These are phyloP conservation scores for Poeciliopsis gracilis DNA, from an alignment of 2,797 vertebrate genomes.

Conservation along the genomic window DNA sequence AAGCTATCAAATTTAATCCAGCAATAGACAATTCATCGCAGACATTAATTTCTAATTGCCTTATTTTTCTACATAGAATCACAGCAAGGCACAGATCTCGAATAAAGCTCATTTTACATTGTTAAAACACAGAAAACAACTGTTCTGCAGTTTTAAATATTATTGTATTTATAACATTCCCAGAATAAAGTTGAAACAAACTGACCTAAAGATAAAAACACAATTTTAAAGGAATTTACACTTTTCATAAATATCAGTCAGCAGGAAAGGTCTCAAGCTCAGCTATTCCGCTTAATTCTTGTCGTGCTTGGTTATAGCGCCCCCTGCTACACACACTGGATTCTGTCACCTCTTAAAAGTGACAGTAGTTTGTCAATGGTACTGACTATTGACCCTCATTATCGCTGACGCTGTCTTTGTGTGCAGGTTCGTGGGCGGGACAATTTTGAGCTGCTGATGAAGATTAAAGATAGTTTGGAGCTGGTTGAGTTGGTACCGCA, in stretches of 20 bases:
- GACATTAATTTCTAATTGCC: not conserved
- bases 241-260: not conserved
- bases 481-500: constrained; percentile 96
- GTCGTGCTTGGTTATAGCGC: not conserved
- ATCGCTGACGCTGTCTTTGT: constrained; percentile 29
- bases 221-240: not conserved
- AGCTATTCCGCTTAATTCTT: not conserved
- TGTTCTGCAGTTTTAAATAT: not conserved
- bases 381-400: not conserved
- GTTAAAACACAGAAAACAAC: not conserved
- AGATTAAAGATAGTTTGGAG: constrained; percentile 97
- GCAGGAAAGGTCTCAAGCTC: not conserved
- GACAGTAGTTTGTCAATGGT: not conserved
- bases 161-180: not conserved
- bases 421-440: constrained; percentile 93
- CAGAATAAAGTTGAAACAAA: not conserved
- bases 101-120: not conserved
- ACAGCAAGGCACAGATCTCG: not conserved
- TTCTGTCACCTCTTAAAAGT: not conserved
- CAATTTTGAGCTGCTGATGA: constrained; percentile 98
- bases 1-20: not conserved
- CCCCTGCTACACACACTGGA: not conserved
- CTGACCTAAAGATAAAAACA: not conserved
- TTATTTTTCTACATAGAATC: not conserved
- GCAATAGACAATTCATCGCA: not conserved